phyloP scores from a whole-genome alignment of 2,888 invertebrate genomes.

The Mythimna lalbum region DNA sequence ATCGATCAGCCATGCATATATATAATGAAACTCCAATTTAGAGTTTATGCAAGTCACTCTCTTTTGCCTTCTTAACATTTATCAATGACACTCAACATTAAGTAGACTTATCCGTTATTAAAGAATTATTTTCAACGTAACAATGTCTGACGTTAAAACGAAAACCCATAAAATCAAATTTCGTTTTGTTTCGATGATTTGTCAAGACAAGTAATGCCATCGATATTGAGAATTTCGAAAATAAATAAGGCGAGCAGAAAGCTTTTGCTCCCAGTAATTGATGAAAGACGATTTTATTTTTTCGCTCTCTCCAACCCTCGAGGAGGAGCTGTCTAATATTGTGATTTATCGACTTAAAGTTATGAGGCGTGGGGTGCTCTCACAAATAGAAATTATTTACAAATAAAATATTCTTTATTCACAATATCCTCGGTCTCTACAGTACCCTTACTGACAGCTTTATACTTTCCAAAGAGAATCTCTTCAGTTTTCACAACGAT shows the following conservation, averaged over 20 bases:
- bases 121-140: slow-evolving; percentile 24
- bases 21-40: slow-evolving; percentile 24
- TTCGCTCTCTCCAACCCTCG: slow-evolving; percentile 72
- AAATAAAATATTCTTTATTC: slow-evolving; percentile 67
- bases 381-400: slow-evolving; percentile 70
- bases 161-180: slow-evolving; percentile 53
- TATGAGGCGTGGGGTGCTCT: slow-evolving; percentile 74
- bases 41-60: slow-evolving; percentile 15
- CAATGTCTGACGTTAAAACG: slow-evolving; percentile 39
- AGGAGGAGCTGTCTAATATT: slow-evolving; percentile 80
- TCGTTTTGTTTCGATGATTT: slow-evolving; percentile 64
- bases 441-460: slow-evolving; percentile 20
- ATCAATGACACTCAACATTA: slow-evolving; percentile 20
- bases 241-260: slow-evolving; percentile 68
- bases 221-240: slow-evolving; percentile 70
- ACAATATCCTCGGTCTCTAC: slow-evolving; percentile 10
- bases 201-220: slow-evolving; percentile 62
- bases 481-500: slow-evolving; percentile 55
- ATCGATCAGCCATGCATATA: slow-evolving; percentile 23
- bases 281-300: slow-evolving; percentile 78
- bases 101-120: slow-evolving; percentile 21
- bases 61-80: slow-evolving; percentile 7
- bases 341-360: slow-evolving; percentile 84
- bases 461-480: slow-evolving; percentile 36
- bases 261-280: slow-evolving; percentile 76